Percentiles rank a stretch among this genome's conserved stretches.
phyloP scores from a whole-genome alignment of 1,140 invertebrate genomes.

The Hypothenemus hampei region DNA sequence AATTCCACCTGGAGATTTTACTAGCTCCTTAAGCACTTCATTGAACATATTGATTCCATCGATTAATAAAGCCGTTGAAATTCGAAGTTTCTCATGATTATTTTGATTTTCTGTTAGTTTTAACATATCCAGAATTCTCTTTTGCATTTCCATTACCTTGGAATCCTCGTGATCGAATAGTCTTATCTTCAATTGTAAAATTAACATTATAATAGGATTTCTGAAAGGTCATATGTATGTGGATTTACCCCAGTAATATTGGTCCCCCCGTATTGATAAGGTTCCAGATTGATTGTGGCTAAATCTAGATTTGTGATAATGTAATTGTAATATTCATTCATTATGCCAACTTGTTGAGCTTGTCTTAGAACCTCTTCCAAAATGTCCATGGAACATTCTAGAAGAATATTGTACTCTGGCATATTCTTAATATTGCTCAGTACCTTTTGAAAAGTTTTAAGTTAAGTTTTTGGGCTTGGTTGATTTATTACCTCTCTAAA shows the following conservation, averaged over 20 bases:
- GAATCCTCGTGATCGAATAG: conserved; percentile 41
- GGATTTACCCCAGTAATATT: conserved; percentile 71
- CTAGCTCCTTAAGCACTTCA: conserved; percentile 56
- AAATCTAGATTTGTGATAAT: conserved; percentile 77
- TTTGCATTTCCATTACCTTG: conserved; percentile 28
- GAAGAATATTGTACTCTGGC: conserved; percentile 66
- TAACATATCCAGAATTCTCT: conserved; percentile 2
- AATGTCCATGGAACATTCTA: conserved; percentile 68
- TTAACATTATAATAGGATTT: background rate
- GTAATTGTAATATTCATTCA: conserved; percentile 70
- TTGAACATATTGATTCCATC: conserved; percentile 74
- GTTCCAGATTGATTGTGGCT: conserved; percentile 71
- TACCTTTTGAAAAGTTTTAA: conserved; percentile 18
- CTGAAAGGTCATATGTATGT: background rate
- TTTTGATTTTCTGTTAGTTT: conserved; percentile 4
- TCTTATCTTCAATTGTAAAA: conserved; percentile 20
- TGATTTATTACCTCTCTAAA: conserved; percentile 11
- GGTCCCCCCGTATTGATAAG: conserved; percentile 77
- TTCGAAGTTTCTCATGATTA: conserved; percentile 16
- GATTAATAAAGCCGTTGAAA: conserved; percentile 65
- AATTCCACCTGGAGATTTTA: conserved; percentile 47
- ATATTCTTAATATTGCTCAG: conserved; percentile 52
- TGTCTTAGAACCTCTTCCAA: conserved; percentile 61
- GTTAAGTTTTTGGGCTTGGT: background rate
- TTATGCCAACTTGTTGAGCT: conserved; percentile 78